phyloP scores from a whole-genome alignment of 2,113 vertebrate genomes.

The Anser brachyrhynchus region DNA sequence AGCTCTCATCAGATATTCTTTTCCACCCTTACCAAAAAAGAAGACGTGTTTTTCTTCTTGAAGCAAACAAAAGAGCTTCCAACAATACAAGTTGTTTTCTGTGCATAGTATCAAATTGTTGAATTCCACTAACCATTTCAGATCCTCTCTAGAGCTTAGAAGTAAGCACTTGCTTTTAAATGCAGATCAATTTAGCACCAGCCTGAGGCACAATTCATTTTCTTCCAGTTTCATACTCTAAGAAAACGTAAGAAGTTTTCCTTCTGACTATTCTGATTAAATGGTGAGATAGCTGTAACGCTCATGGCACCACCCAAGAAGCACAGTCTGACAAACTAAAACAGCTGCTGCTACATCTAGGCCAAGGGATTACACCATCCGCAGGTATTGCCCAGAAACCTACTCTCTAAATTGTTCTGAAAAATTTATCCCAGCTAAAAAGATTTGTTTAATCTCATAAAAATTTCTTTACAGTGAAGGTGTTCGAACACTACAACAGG shows the following conservation, averaged over 20 bases:
- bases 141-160: neutral
- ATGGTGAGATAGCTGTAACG: neutral
- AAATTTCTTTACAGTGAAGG: neutral
- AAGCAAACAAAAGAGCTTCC: neutral
- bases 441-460: neutral
- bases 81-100: neutral
- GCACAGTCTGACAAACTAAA: neutral
- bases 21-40: conserved; percentile 87
- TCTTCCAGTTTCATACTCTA: neutral
- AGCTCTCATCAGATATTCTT: conserved; percentile 97
- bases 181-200: neutral
- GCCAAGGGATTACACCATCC: conserved; percentile 35
- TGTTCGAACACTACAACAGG: neutral
- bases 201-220: neutral
- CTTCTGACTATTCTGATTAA: neutral
- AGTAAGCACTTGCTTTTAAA: neutral
- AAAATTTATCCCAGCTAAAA: neutral
- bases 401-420: neutral
- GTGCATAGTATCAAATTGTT: neutral
- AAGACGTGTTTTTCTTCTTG: neutral
- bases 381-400: neutral
- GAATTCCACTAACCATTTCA: neutral
- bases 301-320: conserved; percentile 16
- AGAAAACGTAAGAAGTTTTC: neutral
- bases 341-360: neutral